These are phyloP conservation scores for Masnerella sp. DNA, from an alignment of 2,888 invertebrate genomes.

Conservation along the genomic window DNA sequence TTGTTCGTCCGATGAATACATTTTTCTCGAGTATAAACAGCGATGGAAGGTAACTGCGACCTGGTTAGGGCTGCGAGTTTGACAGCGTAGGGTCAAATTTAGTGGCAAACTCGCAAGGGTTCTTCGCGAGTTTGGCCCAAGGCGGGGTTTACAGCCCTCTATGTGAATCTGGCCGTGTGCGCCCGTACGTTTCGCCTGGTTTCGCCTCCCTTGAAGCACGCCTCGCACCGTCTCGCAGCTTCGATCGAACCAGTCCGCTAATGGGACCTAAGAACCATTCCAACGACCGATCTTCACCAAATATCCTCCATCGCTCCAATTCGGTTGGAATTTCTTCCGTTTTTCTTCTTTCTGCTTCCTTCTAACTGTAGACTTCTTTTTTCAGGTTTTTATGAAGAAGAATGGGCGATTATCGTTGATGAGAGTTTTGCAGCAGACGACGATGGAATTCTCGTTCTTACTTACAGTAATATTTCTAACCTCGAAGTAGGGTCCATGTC, in stretches of 20 bases:
- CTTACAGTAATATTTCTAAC: no score
- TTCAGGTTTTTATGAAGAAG: no score
- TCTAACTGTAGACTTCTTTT: no score
- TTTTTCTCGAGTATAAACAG: constrained; percentile 68
- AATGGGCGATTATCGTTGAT: no score
- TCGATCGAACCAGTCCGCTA: constrained; percentile 55
- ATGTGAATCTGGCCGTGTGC: constrained; percentile 78
- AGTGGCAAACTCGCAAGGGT: constrained; percentile 67
- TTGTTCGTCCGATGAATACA: constrained; percentile 19
- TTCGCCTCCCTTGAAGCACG: constrained; percentile 42
- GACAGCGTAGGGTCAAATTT: constrained; percentile 69
- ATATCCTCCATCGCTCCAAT: constrained; percentile 42
- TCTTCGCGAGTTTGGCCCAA: constrained; percentile 72
- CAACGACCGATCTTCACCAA: constrained; percentile 38
- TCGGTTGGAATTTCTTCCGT: no score
- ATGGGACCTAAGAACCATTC: constrained; percentile 56
- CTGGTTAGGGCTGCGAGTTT: constrained; percentile 63
- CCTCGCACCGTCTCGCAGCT: constrained; percentile 18
- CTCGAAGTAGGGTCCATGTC: no score
- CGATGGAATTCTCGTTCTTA: no score
- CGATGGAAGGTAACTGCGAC: constrained; percentile 75
- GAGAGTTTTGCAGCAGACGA: no score
- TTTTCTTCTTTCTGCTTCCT: no score
- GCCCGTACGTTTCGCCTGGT: constrained; percentile 71
- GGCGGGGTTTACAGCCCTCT: constrained; percentile 77